A percentile compares a stretch with the other conserved stretches of the same genome.
phyloP scores from a whole-genome alignment of 2,888 invertebrate species.

The Rotaria magnacalcarata region DNA sequence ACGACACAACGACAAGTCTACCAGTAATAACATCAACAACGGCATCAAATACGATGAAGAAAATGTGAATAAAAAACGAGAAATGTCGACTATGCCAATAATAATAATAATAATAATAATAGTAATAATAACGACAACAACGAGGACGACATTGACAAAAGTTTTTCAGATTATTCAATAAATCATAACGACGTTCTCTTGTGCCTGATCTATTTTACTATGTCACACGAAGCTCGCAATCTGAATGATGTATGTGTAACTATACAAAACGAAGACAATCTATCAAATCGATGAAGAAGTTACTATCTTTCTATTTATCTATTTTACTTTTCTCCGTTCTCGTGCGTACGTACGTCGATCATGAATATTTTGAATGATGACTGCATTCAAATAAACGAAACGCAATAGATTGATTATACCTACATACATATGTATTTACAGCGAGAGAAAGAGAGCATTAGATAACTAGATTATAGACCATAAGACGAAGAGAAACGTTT shows the following conservation, averaged over 20 bases:
- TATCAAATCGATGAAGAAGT: neutral
- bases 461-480: no score
- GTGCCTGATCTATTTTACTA: neutral
- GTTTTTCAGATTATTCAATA: slow-evolving; percentile 5
- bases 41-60: neutral
- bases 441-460: no score
- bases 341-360: neutral
- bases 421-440: no score
- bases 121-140: neutral
- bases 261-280: neutral
- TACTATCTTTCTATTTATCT: neutral
- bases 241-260: neutral
- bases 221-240: slow-evolving; percentile 13
- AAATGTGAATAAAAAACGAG: neutral
- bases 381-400: neutral
- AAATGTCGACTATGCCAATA: neutral
- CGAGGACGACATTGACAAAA: neutral
- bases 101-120: neutral
- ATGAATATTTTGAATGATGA: neutral
- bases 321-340: neutral
- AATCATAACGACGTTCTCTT: neutral
- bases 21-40: neutral
- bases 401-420: neutral
- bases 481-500: no score
- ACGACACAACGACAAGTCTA: slow-evolving; percentile 17